phyloP scores from a whole-genome alignment of 1,140 invertebrate genomes.

The Drosophila kohkoa region DNA sequence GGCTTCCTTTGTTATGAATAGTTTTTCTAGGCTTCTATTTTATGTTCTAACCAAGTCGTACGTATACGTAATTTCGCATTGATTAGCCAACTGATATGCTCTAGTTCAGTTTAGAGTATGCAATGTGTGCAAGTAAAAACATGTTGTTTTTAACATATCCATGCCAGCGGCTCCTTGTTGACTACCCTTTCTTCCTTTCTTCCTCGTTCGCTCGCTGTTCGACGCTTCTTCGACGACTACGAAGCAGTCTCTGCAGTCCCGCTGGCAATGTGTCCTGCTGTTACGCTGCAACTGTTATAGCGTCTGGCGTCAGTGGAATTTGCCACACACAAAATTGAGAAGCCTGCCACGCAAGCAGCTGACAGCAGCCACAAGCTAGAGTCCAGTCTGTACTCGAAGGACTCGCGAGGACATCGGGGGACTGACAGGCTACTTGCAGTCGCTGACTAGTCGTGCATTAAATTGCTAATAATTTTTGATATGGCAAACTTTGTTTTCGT shows the following conservation, averaged over 20 bases:
- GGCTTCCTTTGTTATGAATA: no score
- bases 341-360: conserved; percentile 12
- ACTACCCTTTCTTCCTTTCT: neutral
- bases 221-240: no score
- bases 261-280: neutral
- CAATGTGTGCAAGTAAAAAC: conserved; percentile 41
- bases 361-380: conserved; percentile 4
- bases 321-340: conserved; percentile 60
- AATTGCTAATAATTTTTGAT: conserved; percentile 82
- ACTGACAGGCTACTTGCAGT: conserved; percentile 1
- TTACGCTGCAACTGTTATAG: conserved; percentile 48
- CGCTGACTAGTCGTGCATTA: conserved; percentile 78
- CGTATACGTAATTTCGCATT: neutral
- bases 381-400: conserved; percentile 11
- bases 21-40: no score
- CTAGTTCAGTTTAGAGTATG: conserved; percentile 19
- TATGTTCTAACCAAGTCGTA: no score
- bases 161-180: conserved; percentile 28
- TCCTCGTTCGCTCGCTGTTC: neutral
- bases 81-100: conserved; percentile 30
- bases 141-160: conserved; percentile 75
- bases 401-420: neutral
- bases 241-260: neutral
- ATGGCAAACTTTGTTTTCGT: conserved; percentile 65
- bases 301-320: conserved; percentile 70